phyloP scores from a whole-genome alignment of 2,113 vertebrate species.

The Pelmatolapia mariae region DNA sequence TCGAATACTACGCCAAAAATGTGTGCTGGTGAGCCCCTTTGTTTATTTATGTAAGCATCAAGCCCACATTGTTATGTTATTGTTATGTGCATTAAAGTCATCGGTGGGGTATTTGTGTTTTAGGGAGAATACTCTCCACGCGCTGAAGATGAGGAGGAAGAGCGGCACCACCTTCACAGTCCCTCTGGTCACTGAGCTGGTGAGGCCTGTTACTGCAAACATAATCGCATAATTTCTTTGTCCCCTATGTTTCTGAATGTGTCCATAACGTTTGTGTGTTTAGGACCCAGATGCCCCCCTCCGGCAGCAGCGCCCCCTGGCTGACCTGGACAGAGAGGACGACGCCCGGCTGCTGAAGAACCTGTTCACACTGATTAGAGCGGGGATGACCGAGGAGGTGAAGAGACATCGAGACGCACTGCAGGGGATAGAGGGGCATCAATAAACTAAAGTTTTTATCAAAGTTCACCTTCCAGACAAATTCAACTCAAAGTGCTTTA shows the following conservation, averaged over 20 bases:
- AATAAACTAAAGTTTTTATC: background rate
- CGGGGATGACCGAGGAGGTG: conserved; percentile 96
- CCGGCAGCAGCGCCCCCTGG: conserved; percentile 91
- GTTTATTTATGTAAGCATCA: background rate
- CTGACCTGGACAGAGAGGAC: conserved; percentile 93
- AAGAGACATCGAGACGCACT: background rate
- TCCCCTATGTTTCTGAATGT: background rate
- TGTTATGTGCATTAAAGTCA: background rate
- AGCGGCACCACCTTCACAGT: conserved; percentile 72
- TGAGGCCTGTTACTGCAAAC: conserved; percentile 42
- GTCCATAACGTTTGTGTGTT: background rate
- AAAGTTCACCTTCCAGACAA: background rate
- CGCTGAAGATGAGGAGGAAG: conserved; percentile 80
- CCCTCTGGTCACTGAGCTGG: conserved; percentile 91
- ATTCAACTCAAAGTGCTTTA: background rate
- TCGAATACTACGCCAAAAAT: conserved; percentile 95
- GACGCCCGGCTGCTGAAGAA: conserved; percentile 88
- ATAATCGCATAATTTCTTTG: background rate
- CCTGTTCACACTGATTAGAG: conserved; percentile 90
- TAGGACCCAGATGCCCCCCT: conserved; percentile 96
- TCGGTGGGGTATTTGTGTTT: background rate
- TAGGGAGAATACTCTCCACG: conserved; percentile 95
- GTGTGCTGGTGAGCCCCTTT: conserved; percentile 90
- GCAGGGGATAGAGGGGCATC: background rate
- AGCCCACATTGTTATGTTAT: background rate